A percentile compares a stretch with the other conserved stretches of the same genome.
phyloP scores from a whole-genome alignment of 2,113 vertebrate genomes.

The Chitala chitala region DNA sequence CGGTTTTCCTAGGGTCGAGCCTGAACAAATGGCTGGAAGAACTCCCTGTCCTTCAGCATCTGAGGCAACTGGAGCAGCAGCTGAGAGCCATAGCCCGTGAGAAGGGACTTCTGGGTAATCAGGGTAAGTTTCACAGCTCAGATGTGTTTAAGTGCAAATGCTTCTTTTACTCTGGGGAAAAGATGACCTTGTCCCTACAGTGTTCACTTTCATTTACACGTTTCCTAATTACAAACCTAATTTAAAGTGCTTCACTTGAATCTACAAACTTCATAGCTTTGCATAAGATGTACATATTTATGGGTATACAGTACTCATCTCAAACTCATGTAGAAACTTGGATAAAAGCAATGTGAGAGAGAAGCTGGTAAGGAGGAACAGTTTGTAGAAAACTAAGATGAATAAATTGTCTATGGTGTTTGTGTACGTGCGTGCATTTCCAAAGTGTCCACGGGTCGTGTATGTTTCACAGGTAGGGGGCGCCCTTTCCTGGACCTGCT shows the following conservation, averaged over 20 bases:
- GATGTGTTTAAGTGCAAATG: not conserved
- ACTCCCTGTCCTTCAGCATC: slow-evolving; percentile 61
- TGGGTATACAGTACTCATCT: too few relatives aligned
- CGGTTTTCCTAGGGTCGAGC: slow-evolving; percentile 45
- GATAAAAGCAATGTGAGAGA: too few relatives aligned
- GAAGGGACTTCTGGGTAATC: slow-evolving; percentile 36
- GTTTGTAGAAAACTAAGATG: too few relatives aligned
- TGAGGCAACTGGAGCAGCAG: slow-evolving; percentile 53
- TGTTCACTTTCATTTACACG: too few relatives aligned
- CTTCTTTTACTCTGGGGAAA: not conserved
- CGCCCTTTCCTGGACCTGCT: slow-evolving; percentile 49
- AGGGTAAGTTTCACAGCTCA: slow-evolving; percentile 30
- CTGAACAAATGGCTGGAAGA: slow-evolving; percentile 42
- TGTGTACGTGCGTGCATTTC: too few relatives aligned
- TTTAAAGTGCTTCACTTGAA: not conserved
- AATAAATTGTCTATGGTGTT: too few relatives aligned
- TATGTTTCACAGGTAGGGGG: slow-evolving; percentile 36
- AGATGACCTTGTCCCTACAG: too few relatives aligned
- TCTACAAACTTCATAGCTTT: not conserved
- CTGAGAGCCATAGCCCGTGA: slow-evolving; percentile 45
- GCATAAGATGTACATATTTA: not conserved
- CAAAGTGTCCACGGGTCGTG: not conserved
- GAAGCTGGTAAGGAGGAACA: too few relatives aligned
- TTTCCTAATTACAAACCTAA: too few relatives aligned
- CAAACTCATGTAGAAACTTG: too few relatives aligned